Evolutionary conservation across 2,113 vertebrate species (phyloP), one percentile per base, ranked within the genome.

Genomic region (Zosterops pallidus): DNA sequence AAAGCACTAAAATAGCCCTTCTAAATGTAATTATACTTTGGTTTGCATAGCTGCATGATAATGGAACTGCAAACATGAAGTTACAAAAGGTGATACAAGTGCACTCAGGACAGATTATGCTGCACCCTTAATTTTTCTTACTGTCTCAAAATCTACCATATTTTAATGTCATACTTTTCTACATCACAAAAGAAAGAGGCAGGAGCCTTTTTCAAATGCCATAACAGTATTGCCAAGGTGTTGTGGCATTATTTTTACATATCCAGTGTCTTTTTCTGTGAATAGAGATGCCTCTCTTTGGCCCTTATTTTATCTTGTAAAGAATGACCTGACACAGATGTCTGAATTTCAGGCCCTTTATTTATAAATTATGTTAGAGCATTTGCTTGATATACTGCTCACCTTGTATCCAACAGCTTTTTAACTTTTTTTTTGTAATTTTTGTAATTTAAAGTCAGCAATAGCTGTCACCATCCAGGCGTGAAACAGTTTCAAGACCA

Each of bases 161-260:
- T 71, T 91, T 71, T 72, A 64, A 67, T 22, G n/a, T 20, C 4
- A 8, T 24, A 4, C 14, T 75, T 65, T 50, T 78, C 9, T 37
- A 8, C 33, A 6, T 37, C 47, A 37, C 28, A 13, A 26, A 70
- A 55, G 33, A 62, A 67, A 29, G 20, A 50, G 13, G 9, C 9
- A n/a, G 29, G 22, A 72, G 15, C 13, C 47, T 69, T 72, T 63
- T 42, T 24, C 69, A 29, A 80, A 23, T 29, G 24, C 26, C 7
- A 3, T 16, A 6, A 9, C 17, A 13, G 12, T 19, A 11, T 11
- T 6, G 3, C 28, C 5, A 0, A 29, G 74, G 14, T 35, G 25
- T 22, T 52, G 13, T 9, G 20, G 4, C 4, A 1, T 62, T 41
- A 13, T 39, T 53, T 92, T 67, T 21, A 9, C 22, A 19, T 50